Evolutionary conservation across 2,888 invertebrate genomes (phyloP), one percentile per base, ranked within the genome.

Genomic region (Cerceris rybyensis): DNA sequence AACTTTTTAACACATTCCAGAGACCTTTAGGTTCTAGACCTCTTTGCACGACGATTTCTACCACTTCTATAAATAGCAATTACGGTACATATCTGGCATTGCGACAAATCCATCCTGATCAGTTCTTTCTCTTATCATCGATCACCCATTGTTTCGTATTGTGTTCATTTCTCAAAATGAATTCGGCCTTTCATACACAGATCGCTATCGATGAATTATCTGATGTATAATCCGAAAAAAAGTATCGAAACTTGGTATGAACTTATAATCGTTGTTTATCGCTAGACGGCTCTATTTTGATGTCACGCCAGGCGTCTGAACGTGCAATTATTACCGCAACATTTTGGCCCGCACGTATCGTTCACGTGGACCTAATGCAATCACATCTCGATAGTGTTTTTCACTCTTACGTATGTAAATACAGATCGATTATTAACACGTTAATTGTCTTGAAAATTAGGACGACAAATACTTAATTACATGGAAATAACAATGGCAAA

Each of bases 201-300:
- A 8, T 11, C 1, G 1, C 11, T 46, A 46, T 46, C 8, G 46
- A 11, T 11, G 11, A 46, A 11, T 46, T 46, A 46, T 46, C 11
- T 1, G 46, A 46, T 4, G 28, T 46, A 46, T 8, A 11, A 46
- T 46, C 46, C 9, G 11, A 11, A 46, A 54, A 16, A n/a, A 11
- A 54, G 11, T 54, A 7, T 7, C 54, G n/a, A n/a, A n/a, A n/a
- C n/a, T 8, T 7, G 54, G 54, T 54, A 11, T 41, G 64, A 52
- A 52, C 39, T 14, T 54, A 43, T 46, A 46, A 66, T 66, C 57
- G n/a, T 57, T 57, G 66, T 66, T 66, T 46, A 28, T 57, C 66
- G 16, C 13, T 49, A 54, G 41, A 54, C 6, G 13, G 4, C 7
- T 14, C 39, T 52, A 41, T n/a, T 54, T 54, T 54, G 64, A 64